These are phyloP conservation scores for Uropetala carovei DNA, from an alignment of 2,888 invertebrate genomes.

Conservation along the genomic window DNA sequence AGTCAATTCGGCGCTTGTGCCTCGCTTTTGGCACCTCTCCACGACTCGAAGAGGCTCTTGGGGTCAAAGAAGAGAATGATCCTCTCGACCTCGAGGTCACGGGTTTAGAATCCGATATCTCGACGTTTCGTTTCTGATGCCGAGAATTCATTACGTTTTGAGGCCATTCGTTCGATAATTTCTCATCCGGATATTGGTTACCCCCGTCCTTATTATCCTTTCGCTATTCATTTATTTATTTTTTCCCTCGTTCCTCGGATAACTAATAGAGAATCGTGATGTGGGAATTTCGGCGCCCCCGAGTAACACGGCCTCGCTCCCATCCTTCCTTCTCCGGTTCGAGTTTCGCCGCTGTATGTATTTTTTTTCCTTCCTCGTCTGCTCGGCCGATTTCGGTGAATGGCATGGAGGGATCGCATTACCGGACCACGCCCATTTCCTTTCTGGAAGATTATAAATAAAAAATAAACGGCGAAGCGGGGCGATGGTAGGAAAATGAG, in stretches of 20 bases:
- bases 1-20: not conserved
- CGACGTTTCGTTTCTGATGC: not conserved
- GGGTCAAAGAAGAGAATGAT: not conserved
- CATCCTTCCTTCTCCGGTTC: not conserved
- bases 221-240: not conserved
- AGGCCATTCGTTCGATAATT: not conserved
- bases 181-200: not conserved
- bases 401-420: not conserved
- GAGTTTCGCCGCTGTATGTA: not conserved
- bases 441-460: not conserved
- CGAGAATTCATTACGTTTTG: not conserved
- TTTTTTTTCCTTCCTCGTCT: not conserved
- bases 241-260: not conserved
- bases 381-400: not conserved
- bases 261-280: not conserved
- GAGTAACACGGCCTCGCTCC: not conserved
- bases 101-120: not conserved
- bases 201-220: not conserved
- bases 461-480: not conserved
- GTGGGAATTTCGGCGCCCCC: constrained; percentile 2
- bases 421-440: constrained; percentile 12
- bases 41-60: not conserved
- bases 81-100: not conserved
- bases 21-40: constrained; percentile 1
- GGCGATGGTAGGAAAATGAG: not conserved